Base-by-base conservation (phyloP, 1,140 invertebrate species). In the Heliothis subflexa region DNA sequence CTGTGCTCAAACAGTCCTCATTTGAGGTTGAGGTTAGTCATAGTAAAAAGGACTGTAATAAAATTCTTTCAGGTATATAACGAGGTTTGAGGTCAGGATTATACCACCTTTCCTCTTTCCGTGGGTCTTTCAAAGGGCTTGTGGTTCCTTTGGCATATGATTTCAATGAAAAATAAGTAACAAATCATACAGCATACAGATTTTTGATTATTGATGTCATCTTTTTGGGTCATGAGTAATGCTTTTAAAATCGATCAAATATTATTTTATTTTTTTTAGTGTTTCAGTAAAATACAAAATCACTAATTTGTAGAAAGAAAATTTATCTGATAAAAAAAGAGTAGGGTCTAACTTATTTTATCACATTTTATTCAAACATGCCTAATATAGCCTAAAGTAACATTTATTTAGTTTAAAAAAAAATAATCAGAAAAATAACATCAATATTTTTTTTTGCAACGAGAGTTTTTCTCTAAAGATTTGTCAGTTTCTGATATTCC, bases 11-110 rank as follows among this genome's bases (percentile, higher is more conserved):
- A 80, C 62, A 64, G 49, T 25, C 79, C 72, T 82, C 78, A 59
- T 73, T 55, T 83, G 84, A 66, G 86, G 84, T 85, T 25, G 61
- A 74, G 54, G 71, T 47, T 73, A 47, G 70, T 80, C 71, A 9
- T n/a, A 61, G 64, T 55, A 50, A 75, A 81, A 83, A 83, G 73
- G 54, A 61, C 78, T 47, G 62, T 74, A 79, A 79, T 79, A 79
- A 79, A 79, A 79, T 79, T 62, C 72, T 59, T 75, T 75, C 14
- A 33, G 71, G 18, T 61, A 50, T 61, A 54, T 72, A 77, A 62
- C 49, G 66, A 55, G 61, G 25, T 33, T 3, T 33, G 52, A 55
- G 68, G 49, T 55, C 11, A 40, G 52, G n/a, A 16, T 16, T 40
- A 54, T 52, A 40, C 28, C 49, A 71, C 52, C 47, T 70, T 70